Evolutionary conservation across 1,140 invertebrate species (phyloP).

Genomic region (Solenopsis invicta): DNA sequence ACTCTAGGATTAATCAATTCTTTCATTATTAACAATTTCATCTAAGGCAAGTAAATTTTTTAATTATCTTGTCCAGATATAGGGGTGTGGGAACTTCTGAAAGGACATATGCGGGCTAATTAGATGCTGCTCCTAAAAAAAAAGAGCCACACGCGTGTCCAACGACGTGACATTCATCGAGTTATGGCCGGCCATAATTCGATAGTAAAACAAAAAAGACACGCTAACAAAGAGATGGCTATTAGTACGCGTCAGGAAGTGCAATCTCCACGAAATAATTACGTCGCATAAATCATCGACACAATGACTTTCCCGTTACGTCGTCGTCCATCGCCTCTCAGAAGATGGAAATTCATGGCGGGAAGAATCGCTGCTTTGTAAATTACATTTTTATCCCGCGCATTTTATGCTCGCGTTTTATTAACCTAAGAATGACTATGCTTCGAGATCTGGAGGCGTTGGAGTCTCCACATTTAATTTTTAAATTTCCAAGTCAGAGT

Average conservation of each 20-base stretch:
- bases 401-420: neutral
- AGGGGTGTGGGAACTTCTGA: neutral
- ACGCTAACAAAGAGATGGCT: slow-evolving; percentile 21
- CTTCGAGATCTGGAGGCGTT: neutral
- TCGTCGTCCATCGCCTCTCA: neutral
- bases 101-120: slow-evolving; percentile 3
- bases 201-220: slow-evolving; percentile 43
- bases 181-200: slow-evolving; percentile 32
- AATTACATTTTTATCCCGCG: slow-evolving; percentile 8
- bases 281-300: slow-evolving; percentile 40
- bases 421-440: neutral
- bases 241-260: slow-evolving; percentile 30
- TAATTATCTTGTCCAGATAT: neutral
- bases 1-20: neutral
- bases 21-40: neutral
- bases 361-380: slow-evolving; percentile 45
- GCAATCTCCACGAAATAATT: slow-evolving; percentile 40
- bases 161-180: slow-evolving; percentile 33
- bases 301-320: slow-evolving; percentile 17
- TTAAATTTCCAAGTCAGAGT: neutral
- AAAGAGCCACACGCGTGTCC: neutral
- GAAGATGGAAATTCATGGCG: slow-evolving; percentile 17
- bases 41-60: slow-evolving; percentile 8
- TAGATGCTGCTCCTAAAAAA: slow-evolving; percentile 38
- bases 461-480: neutral